These are phyloP conservation scores for Agrochola macilenta DNA, from an alignment of 2,888 invertebrate genomes.

Conservation along the genomic window DNA sequence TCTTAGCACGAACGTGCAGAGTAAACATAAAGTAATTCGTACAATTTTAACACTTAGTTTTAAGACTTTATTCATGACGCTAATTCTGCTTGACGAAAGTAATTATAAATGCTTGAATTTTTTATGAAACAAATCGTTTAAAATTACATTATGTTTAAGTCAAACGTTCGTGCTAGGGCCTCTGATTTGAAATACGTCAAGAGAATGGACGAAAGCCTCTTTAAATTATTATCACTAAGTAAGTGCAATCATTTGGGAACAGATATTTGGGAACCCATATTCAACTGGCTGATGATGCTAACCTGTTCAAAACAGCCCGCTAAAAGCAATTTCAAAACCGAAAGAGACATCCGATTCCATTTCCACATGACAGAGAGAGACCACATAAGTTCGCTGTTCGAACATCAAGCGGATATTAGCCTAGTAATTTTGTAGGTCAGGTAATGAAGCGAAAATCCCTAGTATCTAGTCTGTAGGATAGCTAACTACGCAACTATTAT, in stretches of 20 bases:
- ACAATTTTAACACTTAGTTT: not conserved
- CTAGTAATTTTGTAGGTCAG: slow-evolving; percentile 45
- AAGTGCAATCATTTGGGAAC: not conserved
- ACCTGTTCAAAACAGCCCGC: not conserved
- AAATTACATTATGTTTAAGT: not conserved
- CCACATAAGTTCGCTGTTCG: not conserved
- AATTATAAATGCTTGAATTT: not conserved
- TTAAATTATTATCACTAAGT: not conserved
- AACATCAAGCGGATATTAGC: slow-evolving; percentile 46
- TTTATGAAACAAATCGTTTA: not conserved
- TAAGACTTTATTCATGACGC: not conserved
- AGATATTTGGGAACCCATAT: no score
- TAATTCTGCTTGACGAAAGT: no score
- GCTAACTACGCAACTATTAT: slow-evolving; percentile 40
- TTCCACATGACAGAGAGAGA: slow-evolving; percentile 1
- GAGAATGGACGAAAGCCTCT: not conserved
- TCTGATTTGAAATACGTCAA: not conserved
- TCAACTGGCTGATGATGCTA: not conserved
- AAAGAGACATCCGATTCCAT: slow-evolving; percentile 11
- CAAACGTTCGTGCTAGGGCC: not conserved
- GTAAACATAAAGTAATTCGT: not conserved
- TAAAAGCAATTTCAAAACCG: slow-evolving; percentile 15
- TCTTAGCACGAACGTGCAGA: not conserved
- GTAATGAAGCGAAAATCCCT: slow-evolving; percentile 53
- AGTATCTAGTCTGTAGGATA: slow-evolving; percentile 4